phyloP scores from a whole-genome alignment of 2,888 invertebrate species.

The Rhingia rostrata region DNA sequence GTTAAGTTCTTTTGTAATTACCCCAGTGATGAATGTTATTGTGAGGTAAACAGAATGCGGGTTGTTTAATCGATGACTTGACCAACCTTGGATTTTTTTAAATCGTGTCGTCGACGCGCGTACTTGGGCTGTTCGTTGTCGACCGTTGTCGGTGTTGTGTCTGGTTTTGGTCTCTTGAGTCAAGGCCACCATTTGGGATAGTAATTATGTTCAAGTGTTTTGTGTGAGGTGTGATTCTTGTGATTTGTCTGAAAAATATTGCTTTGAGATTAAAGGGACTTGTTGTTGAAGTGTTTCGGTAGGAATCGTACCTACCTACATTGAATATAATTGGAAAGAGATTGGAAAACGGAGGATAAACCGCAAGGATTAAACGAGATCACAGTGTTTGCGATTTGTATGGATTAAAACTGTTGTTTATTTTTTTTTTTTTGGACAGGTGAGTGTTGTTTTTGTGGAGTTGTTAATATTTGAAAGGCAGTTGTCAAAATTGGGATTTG shows the following conservation, averaged over 20 bases:
- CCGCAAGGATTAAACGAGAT: not conserved
- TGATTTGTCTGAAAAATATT: not conserved
- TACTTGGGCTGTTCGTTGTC: slow-evolving; percentile 22
- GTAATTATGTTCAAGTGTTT: slow-evolving; percentile 21
- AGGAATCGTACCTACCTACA: not conserved
- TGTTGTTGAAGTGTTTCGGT: not conserved
- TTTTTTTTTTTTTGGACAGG: not conserved
- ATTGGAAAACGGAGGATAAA: not conserved
- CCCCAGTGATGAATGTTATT: slow-evolving; percentile 62
- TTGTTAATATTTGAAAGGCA: too few species aligned
- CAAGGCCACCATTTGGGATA: slow-evolving; percentile 56
- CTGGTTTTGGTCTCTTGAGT: slow-evolving; percentile 44
- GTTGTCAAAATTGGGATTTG: too few species aligned
- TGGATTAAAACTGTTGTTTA: slow-evolving; percentile 35
- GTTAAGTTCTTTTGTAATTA: slow-evolving; percentile 17
- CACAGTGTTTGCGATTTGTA: not conserved
- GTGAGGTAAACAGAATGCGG: slow-evolving; percentile 61
- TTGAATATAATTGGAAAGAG: not conserved
- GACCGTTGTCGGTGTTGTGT: slow-evolving; percentile 36
- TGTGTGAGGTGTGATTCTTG: slow-evolving; percentile 5
- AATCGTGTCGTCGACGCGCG: slow-evolving; percentile 29
- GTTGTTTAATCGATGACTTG: slow-evolving; percentile 71
- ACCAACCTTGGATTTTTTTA: slow-evolving; percentile 64
- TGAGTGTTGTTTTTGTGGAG: not conserved
- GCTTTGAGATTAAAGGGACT: not conserved